A percentile compares a stretch with the other conserved stretches of the same genome.
Evolutionary conservation across 2,888 invertebrate species (phyloP).

Genomic region (Strigamia maritima): DNA sequence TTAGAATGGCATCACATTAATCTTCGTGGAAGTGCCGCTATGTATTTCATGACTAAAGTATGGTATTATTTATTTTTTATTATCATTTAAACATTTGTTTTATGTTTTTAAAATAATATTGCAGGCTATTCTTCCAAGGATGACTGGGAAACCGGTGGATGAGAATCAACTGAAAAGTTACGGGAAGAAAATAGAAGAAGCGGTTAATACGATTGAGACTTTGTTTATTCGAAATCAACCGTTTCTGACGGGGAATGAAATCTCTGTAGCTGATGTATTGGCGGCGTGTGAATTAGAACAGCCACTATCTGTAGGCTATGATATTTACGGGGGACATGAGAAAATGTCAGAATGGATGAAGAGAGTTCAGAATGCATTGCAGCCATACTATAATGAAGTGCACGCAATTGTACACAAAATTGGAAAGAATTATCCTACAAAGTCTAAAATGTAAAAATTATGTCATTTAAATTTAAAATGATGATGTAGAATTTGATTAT

Average conservation of each 20-base stretch:
- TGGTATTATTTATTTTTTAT: not conserved
- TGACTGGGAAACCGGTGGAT: not conserved
- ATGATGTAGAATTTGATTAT: no score
- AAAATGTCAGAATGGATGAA: not conserved
- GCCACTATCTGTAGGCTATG: not conserved
- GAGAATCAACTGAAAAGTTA: not conserved
- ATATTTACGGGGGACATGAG: not conserved
- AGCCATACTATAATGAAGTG: not conserved
- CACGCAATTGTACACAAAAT: not conserved
- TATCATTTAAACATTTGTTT: not conserved
- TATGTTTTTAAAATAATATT: not conserved
- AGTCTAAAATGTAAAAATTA: no score
- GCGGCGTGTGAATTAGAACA: not conserved
- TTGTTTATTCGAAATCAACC: not conserved
- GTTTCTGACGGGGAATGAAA: not conserved
- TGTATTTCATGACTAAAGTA: conserved; percentile 63
- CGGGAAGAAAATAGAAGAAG: not conserved
- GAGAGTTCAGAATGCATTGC: not conserved
- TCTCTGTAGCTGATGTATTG: not conserved
- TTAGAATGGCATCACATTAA: conserved; percentile 74
- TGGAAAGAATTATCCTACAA: no score
- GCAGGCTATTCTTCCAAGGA: not conserved
- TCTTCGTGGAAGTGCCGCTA: conserved; percentile 59
- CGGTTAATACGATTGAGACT: not conserved
- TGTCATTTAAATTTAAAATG: no score